phyloP scores from a whole-genome alignment of 2,113 vertebrate species.

The Gymnorhina tibicen region DNA sequence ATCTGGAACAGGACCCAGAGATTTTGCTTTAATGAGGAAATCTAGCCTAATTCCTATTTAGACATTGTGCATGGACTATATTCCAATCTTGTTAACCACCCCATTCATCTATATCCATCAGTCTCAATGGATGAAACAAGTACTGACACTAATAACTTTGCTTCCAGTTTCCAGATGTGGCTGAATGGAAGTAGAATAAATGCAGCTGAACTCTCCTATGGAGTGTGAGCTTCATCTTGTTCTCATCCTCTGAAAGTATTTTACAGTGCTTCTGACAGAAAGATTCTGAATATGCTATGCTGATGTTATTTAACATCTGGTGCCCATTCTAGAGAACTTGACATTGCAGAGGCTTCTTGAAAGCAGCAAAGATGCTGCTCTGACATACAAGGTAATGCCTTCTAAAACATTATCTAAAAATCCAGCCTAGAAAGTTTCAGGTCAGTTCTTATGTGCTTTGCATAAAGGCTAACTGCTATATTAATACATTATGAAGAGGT shows the following conservation, averaged over 20 bases:
- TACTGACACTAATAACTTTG: slow-evolving; percentile 22
- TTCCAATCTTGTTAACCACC: slow-evolving; percentile 27
- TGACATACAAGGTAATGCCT: background rate
- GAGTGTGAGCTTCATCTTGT: background rate
- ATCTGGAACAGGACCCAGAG: background rate
- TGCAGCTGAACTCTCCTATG: background rate
- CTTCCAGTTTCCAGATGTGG: background rate
- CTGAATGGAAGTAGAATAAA: background rate
- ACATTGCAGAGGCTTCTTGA: background rate
- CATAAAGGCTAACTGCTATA: background rate
- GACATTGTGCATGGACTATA: background rate
- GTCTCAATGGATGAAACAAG: background rate
- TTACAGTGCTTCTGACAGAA: background rate
- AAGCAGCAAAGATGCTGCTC: background rate
- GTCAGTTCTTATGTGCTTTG: background rate
- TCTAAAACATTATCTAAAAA: background rate
- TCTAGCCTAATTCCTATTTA: background rate
- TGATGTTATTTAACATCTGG: background rate
- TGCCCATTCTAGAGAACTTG: background rate
- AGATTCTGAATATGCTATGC: background rate
- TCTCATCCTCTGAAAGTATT: background rate
- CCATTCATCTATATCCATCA: slow-evolving; percentile 27
- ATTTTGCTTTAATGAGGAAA: background rate
- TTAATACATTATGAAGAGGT: background rate
- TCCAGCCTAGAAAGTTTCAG: background rate